Percentiles rank a stretch among this genome's conserved stretches.
These are phyloP conservation scores for Percopsis omiscomaycus DNA, from an alignment of 2,797 vertebrate genomes.

Conservation along the genomic window DNA sequence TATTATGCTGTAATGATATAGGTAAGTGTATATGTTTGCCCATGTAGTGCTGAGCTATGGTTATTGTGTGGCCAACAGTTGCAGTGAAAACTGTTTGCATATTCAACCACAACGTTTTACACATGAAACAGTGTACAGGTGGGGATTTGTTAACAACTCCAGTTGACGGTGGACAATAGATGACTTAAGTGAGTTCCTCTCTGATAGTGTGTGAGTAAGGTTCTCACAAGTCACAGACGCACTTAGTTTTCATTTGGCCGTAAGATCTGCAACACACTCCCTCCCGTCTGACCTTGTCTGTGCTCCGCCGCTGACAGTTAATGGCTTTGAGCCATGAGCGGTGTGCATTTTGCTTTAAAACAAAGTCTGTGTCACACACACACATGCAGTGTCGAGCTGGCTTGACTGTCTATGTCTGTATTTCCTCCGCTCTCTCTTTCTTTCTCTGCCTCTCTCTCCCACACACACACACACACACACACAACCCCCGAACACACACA, in stretches of 20 bases:
- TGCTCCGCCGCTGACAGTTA: slow-evolving; percentile 19
- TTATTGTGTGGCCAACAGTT: too few species aligned
- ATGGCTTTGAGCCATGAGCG: slow-evolving; percentile 50
- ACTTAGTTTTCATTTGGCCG: slow-evolving; percentile 14
- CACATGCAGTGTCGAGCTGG: not conserved
- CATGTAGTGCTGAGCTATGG: too few species aligned
- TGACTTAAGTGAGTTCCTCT: slow-evolving; percentile 7
- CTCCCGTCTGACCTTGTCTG: slow-evolving; percentile 43
- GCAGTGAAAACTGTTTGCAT: too few species aligned
- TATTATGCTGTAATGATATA: too few species aligned
- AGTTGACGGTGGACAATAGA: not conserved
- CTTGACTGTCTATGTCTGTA: not conserved
- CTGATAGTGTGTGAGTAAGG: slow-evolving; percentile 4
- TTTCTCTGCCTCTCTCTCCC: slow-evolving; percentile 1
- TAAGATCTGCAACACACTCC: slow-evolving; percentile 21
- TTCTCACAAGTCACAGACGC: slow-evolving; percentile 22
- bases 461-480: slow-evolving; percentile 11
- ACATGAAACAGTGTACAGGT: too few species aligned
- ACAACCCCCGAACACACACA: slow-evolving; percentile 21
- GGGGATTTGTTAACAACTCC: too few species aligned
- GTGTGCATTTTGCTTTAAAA: slow-evolving; percentile 26
- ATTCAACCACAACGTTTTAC: too few species aligned
- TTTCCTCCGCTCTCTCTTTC: too few species aligned
- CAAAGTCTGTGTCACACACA: slow-evolving; percentile 10
- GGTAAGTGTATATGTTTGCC: too few species aligned